Evolutionary conservation across 2,113 vertebrate species (phyloP).

Genomic region (Gopherus evgoodei): DNA sequence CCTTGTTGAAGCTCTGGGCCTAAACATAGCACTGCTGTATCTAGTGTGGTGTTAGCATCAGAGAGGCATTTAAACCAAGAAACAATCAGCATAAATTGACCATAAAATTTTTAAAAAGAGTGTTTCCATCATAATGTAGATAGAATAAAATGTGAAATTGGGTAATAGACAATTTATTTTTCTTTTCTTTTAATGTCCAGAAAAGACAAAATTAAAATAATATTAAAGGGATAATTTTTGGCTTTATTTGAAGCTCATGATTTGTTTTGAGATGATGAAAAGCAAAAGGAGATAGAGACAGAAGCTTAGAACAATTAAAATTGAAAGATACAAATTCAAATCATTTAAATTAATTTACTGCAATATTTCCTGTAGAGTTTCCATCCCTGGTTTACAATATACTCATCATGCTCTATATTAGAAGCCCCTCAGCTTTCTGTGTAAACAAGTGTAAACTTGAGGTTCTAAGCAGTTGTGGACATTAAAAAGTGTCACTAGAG

Average conservation of each 20-base stretch:
- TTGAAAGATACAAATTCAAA: neutral
- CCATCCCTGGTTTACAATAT: fast-evolving
- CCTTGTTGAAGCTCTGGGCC: neutral
- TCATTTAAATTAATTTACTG: neutral
- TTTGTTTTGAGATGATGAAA: neutral
- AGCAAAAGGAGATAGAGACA: neutral
- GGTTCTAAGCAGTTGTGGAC: neutral
- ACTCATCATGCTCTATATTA: neutral
- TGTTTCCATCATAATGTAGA: neutral
- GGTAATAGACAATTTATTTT: neutral
- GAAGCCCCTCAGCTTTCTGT: neutral
- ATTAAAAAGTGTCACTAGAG: neutral
- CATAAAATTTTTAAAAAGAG: neutral
- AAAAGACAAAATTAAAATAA: neutral
- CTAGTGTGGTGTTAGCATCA: neutral
- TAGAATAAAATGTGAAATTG: neutral
- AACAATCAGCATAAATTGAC: neutral
- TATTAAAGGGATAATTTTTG: neutral
- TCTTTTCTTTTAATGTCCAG: neutral
- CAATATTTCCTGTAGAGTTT: neutral
- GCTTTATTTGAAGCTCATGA: neutral
- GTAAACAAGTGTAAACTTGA: neutral
- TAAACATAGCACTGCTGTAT: neutral
- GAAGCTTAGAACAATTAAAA: neutral
- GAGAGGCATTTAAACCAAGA: neutral